A percentile compares a stretch with the other conserved stretches of the same genome.
Conservation (phyloP, 2,797 vertebrate genomes). For the Spea hammondii region DNA sequence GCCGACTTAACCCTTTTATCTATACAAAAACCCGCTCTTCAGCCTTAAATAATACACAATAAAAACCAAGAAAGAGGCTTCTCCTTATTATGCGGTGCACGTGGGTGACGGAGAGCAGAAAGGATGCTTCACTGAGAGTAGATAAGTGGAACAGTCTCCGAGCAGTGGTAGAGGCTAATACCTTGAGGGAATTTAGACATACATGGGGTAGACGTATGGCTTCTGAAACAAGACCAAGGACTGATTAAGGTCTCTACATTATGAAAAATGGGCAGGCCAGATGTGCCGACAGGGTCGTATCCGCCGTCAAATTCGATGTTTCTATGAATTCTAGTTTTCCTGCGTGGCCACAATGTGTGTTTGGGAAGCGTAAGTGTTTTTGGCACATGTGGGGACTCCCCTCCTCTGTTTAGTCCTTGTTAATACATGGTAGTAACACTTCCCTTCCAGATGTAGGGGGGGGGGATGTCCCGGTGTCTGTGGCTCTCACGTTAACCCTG, state of each 20-base stretch:
- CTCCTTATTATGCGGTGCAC: constrained; percentile 17
- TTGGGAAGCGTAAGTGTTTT: constrained; percentile 43
- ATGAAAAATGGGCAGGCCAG: no score
- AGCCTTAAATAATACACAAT: no score
- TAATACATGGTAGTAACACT: constrained; percentile 41
- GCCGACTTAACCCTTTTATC: constrained; percentile 33
- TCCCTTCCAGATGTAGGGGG: constrained; percentile 42
- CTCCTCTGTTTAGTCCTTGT: constrained; percentile 31
- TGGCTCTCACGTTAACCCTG: constrained; percentile 16
- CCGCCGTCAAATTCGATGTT: no score
- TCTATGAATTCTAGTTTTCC: constrained; percentile 4
- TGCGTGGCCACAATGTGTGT: constrained; percentile 34
- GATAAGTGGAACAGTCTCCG: no score
- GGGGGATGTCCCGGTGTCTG: constrained; percentile 23
- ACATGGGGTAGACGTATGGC: no score
- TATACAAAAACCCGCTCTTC: not conserved
- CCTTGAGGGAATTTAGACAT: no score
- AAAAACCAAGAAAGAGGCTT: not conserved
- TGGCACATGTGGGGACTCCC: constrained; percentile 36
- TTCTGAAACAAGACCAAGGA: no score
- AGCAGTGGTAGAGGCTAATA: no score
- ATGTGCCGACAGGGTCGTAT: no score
- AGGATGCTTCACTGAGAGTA: no score
- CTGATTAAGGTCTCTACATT: no score
- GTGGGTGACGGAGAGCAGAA: constrained; percentile 10